phyloP scores from a whole-genome alignment of 2,113 vertebrate genomes.

The Pristiophorus japonicus region DNA sequence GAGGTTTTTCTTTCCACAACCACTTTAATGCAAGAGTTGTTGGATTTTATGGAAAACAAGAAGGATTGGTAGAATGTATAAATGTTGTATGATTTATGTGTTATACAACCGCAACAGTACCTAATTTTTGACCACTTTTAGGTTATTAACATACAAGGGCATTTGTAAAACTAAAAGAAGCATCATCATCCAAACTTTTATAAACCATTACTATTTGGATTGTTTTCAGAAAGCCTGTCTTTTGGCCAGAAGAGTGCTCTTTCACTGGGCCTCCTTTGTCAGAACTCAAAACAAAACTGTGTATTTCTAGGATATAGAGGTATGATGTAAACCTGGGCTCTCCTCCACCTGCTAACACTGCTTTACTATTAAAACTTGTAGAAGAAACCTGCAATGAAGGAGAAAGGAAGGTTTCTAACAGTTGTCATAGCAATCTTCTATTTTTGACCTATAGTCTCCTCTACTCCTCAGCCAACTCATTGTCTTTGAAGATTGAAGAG shows the following conservation, averaged over 20 bases:
- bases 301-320: not conserved
- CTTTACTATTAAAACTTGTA: not conserved
- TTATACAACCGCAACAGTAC: not conserved
- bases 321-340: not conserved
- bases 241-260: not conserved
- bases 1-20: not conserved
- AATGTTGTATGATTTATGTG: not conserved
- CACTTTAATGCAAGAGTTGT: not conserved
- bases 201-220: not conserved
- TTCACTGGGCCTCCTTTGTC: not conserved
- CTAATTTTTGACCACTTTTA: not conserved
- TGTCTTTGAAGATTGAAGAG: not conserved
- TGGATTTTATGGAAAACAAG: not conserved
- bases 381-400: not conserved
- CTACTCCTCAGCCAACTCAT: not conserved
- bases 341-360: not conserved
- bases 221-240: too few relatives aligned
- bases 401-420: not conserved
- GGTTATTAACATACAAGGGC: not conserved
- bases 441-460: not conserved
- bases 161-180: not conserved
- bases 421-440: not conserved
- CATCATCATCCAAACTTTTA: not conserved
- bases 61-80: not conserved
- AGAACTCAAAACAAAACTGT: not conserved